Base-by-base conservation (phyloP, 1,140 invertebrate species). In the Drosophila subpulchrella region DNA sequence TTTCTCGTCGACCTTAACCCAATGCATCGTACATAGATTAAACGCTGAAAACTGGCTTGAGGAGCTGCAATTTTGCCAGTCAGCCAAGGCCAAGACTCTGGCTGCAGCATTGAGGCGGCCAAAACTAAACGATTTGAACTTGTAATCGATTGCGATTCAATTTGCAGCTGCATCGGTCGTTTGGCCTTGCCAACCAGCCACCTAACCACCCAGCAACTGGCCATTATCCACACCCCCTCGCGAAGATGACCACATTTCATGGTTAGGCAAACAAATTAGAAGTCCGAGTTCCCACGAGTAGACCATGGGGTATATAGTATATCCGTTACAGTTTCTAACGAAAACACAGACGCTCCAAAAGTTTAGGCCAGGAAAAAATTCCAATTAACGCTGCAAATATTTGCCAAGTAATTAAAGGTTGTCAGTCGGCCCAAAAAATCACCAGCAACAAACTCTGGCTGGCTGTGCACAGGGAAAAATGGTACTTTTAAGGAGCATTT, bases 1-100 rank as follows among this genome's bases (percentile, higher is more conserved):
- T 90, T 90, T 88, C 83, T 91, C 56, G 88, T 91, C 83, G 88
- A 89, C 88, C 88, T 91, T 91, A 91, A 91, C 88, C 88, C 83
- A 91, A 91, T 89, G 88, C 83, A 79, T 72, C 78, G 74, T 68
- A 81, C 86, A 81, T 90, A 90, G 80, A 89, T 89, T 78, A 89
- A 89, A 75, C 75, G 79, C 71, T 88, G 51, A 84, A 89, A 89
- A 89, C 84, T 90, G 70, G 84, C 88, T 88, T 89, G 75, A 84
- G 79, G 79, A 79, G 83, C 80, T 89, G 73, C 79, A 83, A 86
- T 88, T 88, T 80, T 88, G 84, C 84, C 77, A 84, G 84, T 75
- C 74, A 90, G 60, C 85, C 80, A 89, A 89, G 84, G 84, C 85
- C 85, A 81, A 77, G 84, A 68, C 75, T 46, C 54, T 88, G 83